Evolutionary conservation across 2,113 vertebrate species (phyloP).

Genomic region (Alligator mississippiensis): DNA sequence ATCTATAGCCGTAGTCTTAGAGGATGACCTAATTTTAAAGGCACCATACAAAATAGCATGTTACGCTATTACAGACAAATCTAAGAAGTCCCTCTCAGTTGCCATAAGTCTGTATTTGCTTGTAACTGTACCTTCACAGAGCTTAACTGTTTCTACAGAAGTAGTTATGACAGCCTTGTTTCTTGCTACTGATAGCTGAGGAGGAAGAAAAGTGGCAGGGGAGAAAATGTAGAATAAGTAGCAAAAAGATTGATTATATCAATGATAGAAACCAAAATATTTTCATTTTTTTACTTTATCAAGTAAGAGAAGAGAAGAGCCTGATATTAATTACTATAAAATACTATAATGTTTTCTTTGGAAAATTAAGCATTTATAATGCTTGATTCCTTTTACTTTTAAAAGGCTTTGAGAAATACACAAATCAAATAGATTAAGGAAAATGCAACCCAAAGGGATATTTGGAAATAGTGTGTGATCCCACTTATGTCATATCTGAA

Average conservation of each 20-base stretch:
- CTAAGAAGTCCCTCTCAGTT: no score
- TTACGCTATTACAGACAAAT: no score
- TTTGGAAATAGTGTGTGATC: background rate
- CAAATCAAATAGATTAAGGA: background rate
- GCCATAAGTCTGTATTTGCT: no score
- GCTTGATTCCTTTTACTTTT: background rate
- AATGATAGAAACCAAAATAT: background rate
- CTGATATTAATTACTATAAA: background rate
- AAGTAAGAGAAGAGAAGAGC: fast-evolving
- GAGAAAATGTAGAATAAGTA: fast-evolving
- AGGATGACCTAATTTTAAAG: no score
- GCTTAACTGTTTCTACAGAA: no score
- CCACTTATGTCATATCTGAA: background rate
- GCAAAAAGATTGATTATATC: background rate
- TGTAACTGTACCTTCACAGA: no score
- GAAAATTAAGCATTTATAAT: background rate
- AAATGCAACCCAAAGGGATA: background rate
- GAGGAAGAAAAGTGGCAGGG: background rate
- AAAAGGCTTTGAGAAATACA: background rate
- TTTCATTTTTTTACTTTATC: background rate
- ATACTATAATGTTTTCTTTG: background rate
- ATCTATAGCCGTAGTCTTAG: no score
- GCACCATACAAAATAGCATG: no score
- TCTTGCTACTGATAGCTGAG: background rate
- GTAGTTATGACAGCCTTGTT: no score